Evolutionary conservation across 1,140 invertebrate genomes (phyloP).

Genomic region (Brachionus angularis): DNA sequence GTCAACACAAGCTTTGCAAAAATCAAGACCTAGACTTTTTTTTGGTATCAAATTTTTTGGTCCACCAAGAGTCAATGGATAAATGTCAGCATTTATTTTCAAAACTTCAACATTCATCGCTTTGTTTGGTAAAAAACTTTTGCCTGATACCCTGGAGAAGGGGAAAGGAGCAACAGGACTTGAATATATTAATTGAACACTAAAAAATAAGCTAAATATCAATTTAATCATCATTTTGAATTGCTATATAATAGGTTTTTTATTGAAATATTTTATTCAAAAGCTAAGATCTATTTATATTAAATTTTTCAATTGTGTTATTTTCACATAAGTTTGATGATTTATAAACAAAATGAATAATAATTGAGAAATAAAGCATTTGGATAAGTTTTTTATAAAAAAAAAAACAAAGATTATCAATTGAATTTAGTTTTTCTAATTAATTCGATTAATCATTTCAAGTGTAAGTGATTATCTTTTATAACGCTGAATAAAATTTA

Average conservation of each 20-base stretch:
- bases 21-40: conserved; percentile 14
- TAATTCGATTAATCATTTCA: no score
- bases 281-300: neutral
- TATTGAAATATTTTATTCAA: neutral
- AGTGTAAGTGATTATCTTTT: no score
- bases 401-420: no score
- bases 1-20: conserved; percentile 50
- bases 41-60: conserved; percentile 1
- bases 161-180: neutral
- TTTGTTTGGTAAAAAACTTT: conserved; percentile 38
- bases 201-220: neutral
- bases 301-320: no score
- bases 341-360: no score
- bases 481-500: no score
- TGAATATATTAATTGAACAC: conserved; percentile 8
- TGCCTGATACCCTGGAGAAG: neutral
- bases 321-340: no score
- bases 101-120: conserved; percentile 17
- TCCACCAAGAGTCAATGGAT: conserved; percentile 31
- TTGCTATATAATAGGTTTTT: no score
- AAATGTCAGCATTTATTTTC: neutral
- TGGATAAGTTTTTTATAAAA: no score
- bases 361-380: no score
- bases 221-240: conserved; percentile 14
- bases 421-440: no score